phyloP scores from a whole-genome alignment of 2,888 invertebrate species.

The Tetrapedia diversipes region DNA sequence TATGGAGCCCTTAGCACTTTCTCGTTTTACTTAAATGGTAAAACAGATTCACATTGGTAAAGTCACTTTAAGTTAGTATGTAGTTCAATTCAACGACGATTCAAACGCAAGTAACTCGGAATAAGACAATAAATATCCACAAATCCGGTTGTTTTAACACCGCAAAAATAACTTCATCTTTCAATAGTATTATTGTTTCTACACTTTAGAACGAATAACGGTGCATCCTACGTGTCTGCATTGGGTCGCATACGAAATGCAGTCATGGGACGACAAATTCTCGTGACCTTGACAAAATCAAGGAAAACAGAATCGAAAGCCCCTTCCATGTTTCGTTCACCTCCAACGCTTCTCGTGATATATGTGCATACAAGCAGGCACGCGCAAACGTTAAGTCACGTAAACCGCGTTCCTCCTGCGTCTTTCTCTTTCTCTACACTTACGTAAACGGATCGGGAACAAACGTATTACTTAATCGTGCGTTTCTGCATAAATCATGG shows the following conservation, averaged over 20 bases:
- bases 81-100: no score
- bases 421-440: background rate
- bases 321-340: background rate
- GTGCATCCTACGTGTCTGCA: slow-evolving; percentile 25
- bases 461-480: slow-evolving; percentile 45
- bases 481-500: slow-evolving; percentile 38
- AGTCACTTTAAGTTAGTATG: no score
- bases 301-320: slow-evolving; percentile 1
- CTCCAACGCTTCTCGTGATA: background rate
- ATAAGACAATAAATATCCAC: no score
- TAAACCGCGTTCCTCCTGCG: slow-evolving; percentile 1
- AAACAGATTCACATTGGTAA: no score
- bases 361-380: background rate
- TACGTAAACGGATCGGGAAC: slow-evolving; percentile 46
- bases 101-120: no score
- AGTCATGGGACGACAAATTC: slow-evolving; percentile 10
- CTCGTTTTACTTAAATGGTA: no score
- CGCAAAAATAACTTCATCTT: no score
- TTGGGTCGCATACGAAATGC: slow-evolving; percentile 33
- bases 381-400: background rate
- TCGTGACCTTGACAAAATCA: slow-evolving; percentile 44
- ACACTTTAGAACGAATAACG: slow-evolving; percentile 48
- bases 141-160: no score
- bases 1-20: no score
- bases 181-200: no score